Evolutionary conservation across 2,797 vertebrate species (phyloP).

Genomic region (Chaenodraco wilsoni): DNA sequence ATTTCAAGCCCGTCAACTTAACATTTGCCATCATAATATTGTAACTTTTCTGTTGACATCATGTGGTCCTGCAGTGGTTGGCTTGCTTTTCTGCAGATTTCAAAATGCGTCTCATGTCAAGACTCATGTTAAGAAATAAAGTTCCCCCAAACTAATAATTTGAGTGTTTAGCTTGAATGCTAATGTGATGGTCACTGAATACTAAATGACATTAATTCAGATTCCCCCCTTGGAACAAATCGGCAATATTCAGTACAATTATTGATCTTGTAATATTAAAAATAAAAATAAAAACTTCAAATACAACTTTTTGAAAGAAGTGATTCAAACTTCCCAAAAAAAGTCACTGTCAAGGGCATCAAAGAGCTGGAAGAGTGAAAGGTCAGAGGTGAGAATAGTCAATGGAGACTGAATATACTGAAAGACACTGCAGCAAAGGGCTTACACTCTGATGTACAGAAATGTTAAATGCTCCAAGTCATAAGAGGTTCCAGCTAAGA

Average conservation of each 20-base stretch:
- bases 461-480: conserved; percentile 62
- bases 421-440: conserved; percentile 67
- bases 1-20: conserved; percentile 58
- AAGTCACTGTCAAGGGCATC: conserved; percentile 63
- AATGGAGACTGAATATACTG: conserved; percentile 59
- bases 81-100: conserved; percentile 44
- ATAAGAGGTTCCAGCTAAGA: conserved; percentile 66
- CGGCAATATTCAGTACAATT: conserved; percentile 68
- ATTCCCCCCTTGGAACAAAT: conserved; percentile 57
- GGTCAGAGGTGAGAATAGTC: conserved; percentile 55
- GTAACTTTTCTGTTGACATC: conserved; percentile 40
- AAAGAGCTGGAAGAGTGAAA: conserved; percentile 68
- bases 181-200: conserved; percentile 65
- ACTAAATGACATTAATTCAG: conserved; percentile 65
- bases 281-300: conserved; percentile 58
- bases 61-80: conserved; percentile 48
- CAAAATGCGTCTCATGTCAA: conserved; percentile 31
- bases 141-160: conserved; percentile 35
- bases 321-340: conserved; percentile 65
- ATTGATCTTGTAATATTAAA: conserved; percentile 64
- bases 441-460: conserved; percentile 62
- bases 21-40: conserved; percentile 56
- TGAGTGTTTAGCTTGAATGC: conserved; percentile 43
- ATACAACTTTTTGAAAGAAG: conserved; percentile 70
- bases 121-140: conserved; percentile 47